Conservation (phyloP, 1,140 invertebrate species). For the Mycetomoellerius zeteki region DNA sequence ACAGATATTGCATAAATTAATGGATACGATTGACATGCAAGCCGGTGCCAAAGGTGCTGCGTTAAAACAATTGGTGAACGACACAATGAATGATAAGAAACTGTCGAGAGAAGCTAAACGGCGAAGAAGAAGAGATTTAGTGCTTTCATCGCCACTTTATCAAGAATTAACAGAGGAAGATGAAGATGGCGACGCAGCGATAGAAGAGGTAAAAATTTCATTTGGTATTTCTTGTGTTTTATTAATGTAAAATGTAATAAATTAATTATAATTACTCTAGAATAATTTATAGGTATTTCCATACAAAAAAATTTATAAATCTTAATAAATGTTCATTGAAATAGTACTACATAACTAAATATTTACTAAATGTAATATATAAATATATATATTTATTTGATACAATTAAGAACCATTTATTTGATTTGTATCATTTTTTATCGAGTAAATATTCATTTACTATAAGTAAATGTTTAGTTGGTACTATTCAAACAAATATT, state of each 20-base stretch:
- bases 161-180: constrained; percentile 88
- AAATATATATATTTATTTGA: no score
- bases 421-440: no score
- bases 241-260: not conserved
- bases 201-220: constrained; percentile 88
- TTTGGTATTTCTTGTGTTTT: not conserved
- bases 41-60: constrained; percentile 50
- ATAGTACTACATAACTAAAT: no score
- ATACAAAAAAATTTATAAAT: not conserved
- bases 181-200: constrained; percentile 88
- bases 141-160: constrained; percentile 83
- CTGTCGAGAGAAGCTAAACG: constrained; percentile 66
- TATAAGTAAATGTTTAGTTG: no score
- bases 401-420: no score
- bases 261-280: not conserved
- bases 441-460: no score
- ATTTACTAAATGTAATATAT: no score
- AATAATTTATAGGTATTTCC: not conserved
- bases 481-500: no score
- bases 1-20: constrained; percentile 86
- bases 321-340: no score
- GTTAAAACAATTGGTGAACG: constrained; percentile 68
- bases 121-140: constrained; percentile 79
- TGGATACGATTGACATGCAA: constrained; percentile 80
- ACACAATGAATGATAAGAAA: constrained; percentile 69